Evolutionary conservation across 2,113 vertebrate genomes (phyloP).

Genomic region (Bungarus multicinctus): DNA sequence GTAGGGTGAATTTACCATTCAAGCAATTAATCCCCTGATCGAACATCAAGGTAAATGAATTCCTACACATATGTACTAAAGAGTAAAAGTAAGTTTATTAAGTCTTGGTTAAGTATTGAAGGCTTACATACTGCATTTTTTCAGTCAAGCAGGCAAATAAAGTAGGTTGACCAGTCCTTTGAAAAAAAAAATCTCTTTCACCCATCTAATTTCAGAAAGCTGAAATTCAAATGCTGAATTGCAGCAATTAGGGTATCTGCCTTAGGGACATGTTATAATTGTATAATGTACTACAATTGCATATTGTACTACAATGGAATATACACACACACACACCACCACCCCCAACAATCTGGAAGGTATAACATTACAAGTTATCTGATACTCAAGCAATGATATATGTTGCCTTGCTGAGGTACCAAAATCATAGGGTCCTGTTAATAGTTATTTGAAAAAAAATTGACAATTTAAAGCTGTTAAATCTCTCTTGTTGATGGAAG

Average conservation of each 20-base stretch:
- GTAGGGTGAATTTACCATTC: background rate
- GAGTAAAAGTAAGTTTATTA: background rate
- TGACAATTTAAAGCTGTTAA: background rate
- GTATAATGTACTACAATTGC: too few relatives aligned
- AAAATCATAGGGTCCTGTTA: background rate
- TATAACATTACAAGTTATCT: background rate
- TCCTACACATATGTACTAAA: background rate
- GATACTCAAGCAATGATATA: background rate
- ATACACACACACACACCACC: background rate
- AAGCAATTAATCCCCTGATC: background rate
- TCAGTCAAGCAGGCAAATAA: background rate
- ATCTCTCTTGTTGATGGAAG: background rate
- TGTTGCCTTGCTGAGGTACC: background rate
- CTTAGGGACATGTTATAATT: background rate
- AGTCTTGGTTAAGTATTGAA: background rate
- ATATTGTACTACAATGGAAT: background rate
- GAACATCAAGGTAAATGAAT: background rate
- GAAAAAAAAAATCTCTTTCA: background rate
- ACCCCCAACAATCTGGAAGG: background rate
- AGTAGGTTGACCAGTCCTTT: background rate
- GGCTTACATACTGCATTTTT: background rate
- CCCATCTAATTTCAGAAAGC: background rate
- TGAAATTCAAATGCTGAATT: background rate
- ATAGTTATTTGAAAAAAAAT: background rate
- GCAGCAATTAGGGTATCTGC: background rate